These are phyloP conservation scores for Pangasianodon gigas DNA, from an alignment of 2,113 vertebrate genomes.

Conservation along the genomic window DNA sequence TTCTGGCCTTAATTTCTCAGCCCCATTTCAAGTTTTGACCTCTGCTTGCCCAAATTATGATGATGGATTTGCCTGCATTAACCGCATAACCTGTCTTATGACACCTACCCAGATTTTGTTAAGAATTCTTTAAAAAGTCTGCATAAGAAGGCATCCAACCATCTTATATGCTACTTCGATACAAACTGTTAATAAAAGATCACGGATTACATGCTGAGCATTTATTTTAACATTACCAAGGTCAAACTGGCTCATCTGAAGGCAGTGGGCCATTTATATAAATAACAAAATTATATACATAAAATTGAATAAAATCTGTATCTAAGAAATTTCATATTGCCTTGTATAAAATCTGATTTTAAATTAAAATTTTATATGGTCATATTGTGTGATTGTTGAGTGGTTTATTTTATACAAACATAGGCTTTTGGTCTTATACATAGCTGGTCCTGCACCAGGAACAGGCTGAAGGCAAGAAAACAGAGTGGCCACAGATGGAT, in stretches of 20 bases:
- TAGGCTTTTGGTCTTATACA: not conserved
- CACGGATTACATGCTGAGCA: not conserved
- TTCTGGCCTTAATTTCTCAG: not conserved
- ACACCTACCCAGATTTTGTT: not conserved
- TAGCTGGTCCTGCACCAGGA: not conserved
- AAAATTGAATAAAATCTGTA: not conserved
- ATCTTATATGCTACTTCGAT: not conserved
- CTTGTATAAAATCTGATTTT: not conserved
- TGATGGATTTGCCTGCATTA: not conserved
- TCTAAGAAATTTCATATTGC: not conserved
- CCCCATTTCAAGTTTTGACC: not conserved
- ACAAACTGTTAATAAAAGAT: not conserved
- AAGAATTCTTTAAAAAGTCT: not conserved
- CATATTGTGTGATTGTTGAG: not conserved
- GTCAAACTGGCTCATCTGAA: not conserved
- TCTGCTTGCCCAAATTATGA: not conserved
- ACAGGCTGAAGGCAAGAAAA: not conserved
- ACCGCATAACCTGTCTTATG: not conserved
- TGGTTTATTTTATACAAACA: not conserved
- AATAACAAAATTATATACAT: no score
- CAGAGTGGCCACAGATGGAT: not conserved
- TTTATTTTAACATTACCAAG: not conserved
- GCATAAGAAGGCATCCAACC: not conserved
- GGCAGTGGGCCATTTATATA: not conserved
- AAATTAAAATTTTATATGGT: not conserved